These are phyloP conservation scores for Ceratotherium simum DNA, from an alignment of 2,113 vertebrate species.

Conservation along the genomic window DNA sequence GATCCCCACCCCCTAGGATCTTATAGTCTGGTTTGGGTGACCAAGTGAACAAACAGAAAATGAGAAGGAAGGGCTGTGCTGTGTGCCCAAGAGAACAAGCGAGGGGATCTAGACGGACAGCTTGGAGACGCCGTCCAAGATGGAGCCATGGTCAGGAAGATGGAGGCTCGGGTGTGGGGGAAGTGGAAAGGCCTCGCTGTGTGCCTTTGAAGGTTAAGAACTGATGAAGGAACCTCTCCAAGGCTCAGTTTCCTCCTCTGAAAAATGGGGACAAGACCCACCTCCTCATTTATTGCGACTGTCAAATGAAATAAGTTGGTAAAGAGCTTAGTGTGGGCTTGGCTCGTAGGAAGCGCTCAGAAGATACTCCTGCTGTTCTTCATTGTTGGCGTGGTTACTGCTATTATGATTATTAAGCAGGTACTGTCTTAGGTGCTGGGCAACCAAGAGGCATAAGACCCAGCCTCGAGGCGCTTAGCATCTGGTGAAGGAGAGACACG, in stretches of 20 bases:
- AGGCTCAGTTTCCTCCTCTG: not conserved
- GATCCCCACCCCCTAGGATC: not conserved
- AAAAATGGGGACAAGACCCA: not conserved
- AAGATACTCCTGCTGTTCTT: accelerated
- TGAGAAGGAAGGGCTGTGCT: not conserved
- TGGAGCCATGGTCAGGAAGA: not conserved
- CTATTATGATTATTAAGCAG: not conserved
- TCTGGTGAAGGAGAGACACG: not conserved
- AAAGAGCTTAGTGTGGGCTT: not conserved
- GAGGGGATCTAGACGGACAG: accelerated
- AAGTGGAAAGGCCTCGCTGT: accelerated
- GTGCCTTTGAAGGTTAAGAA: not conserved
- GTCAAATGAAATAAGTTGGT: not conserved
- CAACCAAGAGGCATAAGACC: too few relatives aligned
- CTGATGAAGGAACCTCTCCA: not conserved
- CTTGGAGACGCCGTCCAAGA: not conserved
- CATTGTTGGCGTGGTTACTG: not conserved
- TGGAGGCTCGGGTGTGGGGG: not conserved
- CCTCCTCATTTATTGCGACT: not conserved
- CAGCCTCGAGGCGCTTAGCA: not conserved
- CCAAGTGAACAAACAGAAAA: not conserved
- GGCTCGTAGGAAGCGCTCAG: not conserved
- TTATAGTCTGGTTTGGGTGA: not conserved
- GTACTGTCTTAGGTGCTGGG: not conserved
- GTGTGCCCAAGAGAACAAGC: not conserved